Base-by-base conservation (phyloP, 2,888 invertebrate species). In the Limulus polyphemus region DNA sequence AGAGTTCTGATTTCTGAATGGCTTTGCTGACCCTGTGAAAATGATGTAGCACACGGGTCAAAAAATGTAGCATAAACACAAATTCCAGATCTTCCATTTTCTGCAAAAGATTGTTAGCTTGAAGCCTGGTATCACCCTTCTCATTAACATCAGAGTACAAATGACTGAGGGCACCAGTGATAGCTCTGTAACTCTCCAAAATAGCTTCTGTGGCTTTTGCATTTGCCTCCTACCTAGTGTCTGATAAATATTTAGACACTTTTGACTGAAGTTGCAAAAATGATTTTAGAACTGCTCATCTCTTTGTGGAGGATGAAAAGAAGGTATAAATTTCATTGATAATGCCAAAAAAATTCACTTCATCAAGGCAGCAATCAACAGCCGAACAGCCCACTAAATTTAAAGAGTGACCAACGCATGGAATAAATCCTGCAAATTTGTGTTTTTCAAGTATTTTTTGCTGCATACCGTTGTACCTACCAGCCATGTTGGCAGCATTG, bases 221-320 rank as follows among this genome's bases (percentile, higher is more conserved):
- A 16, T 17, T 52, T 14, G 52, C 52, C 17, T 14, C n/a, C 52
- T 17, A 52, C 17, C 52, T 52, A 17, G 52, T 52, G n/a, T 52
- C 13, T 17, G 52, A 52, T 16, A 52, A 17, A 12, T 14, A 52
- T 52, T 52, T 52, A 16, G 17, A 14, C 14, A 17, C 17, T 52
- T 52, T 14, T 16, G 52, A 10, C n/a, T 52, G 52, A 17, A 12
- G 10, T 52, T 52, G n/a, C 13, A 52, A 52, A 52, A 16, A 17
- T 16, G 52, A 16, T 14, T 14, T 12, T 9, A 52, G 52, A 10
- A 52, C 17, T 52, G n/a, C 52, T 17, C 52, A 52, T 52, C 52
- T 14, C n/a, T 52, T 52, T 12, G 52, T 52, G n/a, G 52, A 52
- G n/a, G 52, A 14, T 17, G 52, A 52, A 52, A 52, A 52, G n/a